These are phyloP conservation scores for Pagrus major DNA, from an alignment of 2,113 vertebrate species.

Conservation along the genomic window DNA sequence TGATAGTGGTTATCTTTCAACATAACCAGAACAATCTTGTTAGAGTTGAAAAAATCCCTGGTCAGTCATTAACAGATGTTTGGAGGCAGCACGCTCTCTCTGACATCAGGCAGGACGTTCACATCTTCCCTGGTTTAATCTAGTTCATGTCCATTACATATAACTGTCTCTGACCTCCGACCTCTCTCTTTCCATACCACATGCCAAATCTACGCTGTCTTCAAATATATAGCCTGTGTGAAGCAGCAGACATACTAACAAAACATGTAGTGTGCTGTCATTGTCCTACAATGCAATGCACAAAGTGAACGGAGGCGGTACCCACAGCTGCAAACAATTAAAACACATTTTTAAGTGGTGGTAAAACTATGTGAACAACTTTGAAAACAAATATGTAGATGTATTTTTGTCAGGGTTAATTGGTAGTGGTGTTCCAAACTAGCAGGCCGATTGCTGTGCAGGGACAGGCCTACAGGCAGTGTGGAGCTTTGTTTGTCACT, in stretches of 20 bases:
- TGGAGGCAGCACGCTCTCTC: not conserved
- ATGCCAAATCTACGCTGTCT: not conserved
- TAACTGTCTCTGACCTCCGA: slow-evolving; percentile 10
- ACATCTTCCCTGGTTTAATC: slow-evolving; percentile 46
- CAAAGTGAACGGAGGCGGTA: not conserved
- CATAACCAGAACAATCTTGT: slow-evolving; percentile 54
- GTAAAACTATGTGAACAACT: not conserved
- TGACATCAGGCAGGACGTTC: not conserved
- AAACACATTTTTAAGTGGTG: not conserved
- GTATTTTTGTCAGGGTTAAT: not conserved
- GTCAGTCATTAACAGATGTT: slow-evolving; percentile 73
- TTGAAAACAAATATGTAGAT: not conserved
- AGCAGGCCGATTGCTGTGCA: not conserved
- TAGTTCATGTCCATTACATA: slow-evolving; percentile 33
- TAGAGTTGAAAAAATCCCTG: slow-evolving; percentile 12
- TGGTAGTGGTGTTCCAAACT: not conserved
- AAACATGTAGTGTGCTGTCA: not conserved
- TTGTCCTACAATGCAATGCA: not conserved
- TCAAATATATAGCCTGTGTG: not conserved
- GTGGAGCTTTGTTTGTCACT: not conserved
- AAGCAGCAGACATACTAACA: not conserved
- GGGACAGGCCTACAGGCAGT: not conserved
- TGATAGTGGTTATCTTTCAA: slow-evolving; percentile 60
- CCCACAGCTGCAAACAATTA: not conserved
- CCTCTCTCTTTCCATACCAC: not conserved